phyloP scores from a whole-genome alignment of 2,888 invertebrate species.

The Thymelicus sylvestris region DNA sequence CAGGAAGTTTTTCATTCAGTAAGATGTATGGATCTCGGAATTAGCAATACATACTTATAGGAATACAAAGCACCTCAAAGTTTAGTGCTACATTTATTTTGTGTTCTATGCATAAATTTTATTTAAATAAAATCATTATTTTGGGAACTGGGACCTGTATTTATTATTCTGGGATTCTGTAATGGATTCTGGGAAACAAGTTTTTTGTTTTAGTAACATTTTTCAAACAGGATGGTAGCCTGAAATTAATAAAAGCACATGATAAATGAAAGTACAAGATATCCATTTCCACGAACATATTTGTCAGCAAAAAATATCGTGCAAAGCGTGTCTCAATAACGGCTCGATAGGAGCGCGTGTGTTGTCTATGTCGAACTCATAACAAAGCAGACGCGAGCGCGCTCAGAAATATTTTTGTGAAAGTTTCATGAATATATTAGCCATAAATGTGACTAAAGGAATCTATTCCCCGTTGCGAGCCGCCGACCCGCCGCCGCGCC shows the following conservation, averaged over 20 bases:
- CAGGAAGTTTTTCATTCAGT: too few relatives aligned
- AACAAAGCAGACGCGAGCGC: constrained; percentile 69
- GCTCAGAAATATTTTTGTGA: constrained; percentile 78
- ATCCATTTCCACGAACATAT: constrained; percentile 47
- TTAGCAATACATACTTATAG: too few relatives aligned
- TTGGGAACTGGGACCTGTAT: too few relatives aligned
- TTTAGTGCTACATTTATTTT: too few relatives aligned
- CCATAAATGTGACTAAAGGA: constrained; percentile 83
- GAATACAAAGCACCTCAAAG: too few relatives aligned
- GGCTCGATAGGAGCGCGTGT: constrained; percentile 56
- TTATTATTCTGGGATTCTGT: too few relatives aligned
- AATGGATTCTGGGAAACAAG: too few relatives aligned
- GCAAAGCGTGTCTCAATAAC: constrained; percentile 41
- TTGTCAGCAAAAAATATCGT: constrained; percentile 49
- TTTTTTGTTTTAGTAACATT: too few relatives aligned
- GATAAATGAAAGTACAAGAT: not conserved
- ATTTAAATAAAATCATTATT: too few relatives aligned
- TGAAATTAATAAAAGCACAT: not conserved
- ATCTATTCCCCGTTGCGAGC: constrained; percentile 73
- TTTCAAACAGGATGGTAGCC: not conserved
- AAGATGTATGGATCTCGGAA: too few relatives aligned
- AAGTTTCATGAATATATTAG: constrained; percentile 85
- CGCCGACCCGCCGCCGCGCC: constrained; percentile 49
- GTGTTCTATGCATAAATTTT: too few relatives aligned
- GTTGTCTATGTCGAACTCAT: constrained; percentile 60